phyloP scores from a whole-genome alignment of 2,888 invertebrate genomes.

The Perizoma affinitatum region DNA sequence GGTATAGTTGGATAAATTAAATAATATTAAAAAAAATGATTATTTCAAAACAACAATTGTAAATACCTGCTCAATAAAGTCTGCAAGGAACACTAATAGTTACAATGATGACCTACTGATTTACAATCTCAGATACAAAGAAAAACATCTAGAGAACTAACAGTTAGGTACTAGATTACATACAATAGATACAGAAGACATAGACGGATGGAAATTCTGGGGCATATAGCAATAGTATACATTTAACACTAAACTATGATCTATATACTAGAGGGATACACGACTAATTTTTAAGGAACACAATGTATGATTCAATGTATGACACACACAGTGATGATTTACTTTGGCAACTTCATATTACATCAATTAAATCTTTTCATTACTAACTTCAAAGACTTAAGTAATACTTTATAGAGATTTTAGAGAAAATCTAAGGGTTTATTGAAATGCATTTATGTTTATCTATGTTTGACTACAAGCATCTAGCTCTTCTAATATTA shows the following conservation, averaged over 20 bases:
- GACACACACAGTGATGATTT: conserved; percentile 27
- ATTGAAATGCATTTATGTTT: conserved; percentile 28
- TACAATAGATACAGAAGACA: conserved; percentile 79
- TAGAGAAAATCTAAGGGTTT: too few species aligned
- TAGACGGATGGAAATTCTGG: conserved; percentile 85
- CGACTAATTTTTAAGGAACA: conserved; percentile 38
- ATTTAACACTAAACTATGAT: conserved; percentile 49
- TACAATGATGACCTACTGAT: conserved; percentile 23
- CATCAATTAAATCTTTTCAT: conserved; percentile 35
- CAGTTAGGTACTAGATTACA: conserved; percentile 72
- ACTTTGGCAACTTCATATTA: conserved; percentile 58
- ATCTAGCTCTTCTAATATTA: conserved; percentile 58
- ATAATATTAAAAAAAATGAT: too few species aligned
- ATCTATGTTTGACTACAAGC: conserved; percentile 38
- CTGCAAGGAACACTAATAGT: too few species aligned
- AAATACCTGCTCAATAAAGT: too few species aligned
- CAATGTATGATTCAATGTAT: conserved; percentile 38
- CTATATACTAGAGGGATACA: conserved; percentile 44
- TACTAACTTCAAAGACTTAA: conserved; percentile 23
- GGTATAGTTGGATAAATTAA: too few species aligned
- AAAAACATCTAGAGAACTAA: conserved; percentile 68
- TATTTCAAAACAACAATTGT: too few species aligned
- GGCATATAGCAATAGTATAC: conserved; percentile 74
- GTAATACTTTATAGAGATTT: not conserved
- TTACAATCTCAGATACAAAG: conserved; percentile 49